Evolutionary conservation across 2,888 invertebrate genomes (phyloP), one percentile per base, ranked within the genome.

Genomic region (Colostygia pectinataria): DNA sequence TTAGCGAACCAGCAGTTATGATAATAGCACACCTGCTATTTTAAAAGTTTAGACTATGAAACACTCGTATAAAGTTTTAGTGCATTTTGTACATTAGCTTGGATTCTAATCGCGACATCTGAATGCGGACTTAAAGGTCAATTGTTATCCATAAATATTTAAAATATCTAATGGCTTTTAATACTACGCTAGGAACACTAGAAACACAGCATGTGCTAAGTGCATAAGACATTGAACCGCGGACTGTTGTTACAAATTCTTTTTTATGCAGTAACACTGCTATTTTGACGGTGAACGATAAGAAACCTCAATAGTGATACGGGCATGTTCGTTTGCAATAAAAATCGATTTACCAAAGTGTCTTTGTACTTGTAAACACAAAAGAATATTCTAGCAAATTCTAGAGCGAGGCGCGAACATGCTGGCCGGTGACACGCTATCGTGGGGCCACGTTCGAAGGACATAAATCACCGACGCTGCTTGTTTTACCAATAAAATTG

Each of bases 401-500:
- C 81, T 84, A 81, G 79, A 80, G 77, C 79, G 72, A 78, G 77
- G 83, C 80, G 84, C 75, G 83, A 83, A 82, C 80, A 71, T 67
- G 65, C 65, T 66, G 65, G 71, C 70, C 76, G 83, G 82, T 81
- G 86, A 86, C 85, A 84, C 72, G 83, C 71, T 83, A 83, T 82
- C 82, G 81, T 62, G 65, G 66, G 68, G 75, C 77, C 85, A 84
- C 81, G 86, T 83, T 81, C 79, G 69, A 68, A 71, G 71, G 70
- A 68, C 80, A 86, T 88, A 88, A 89, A 88, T 88, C 87, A 87
- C 78, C 65, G 65, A 69, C 69, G 68, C 77, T 68, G 82, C 77
- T 83, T 88, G 87, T 87, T 89, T 87, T 77, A 82, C 84, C 82
- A 85, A 87, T 87, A 83, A 84, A 86, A 89, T 83, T 85, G 83